These are phyloP conservation scores for Muscicapa striata DNA, from an alignment of 2,797 vertebrate species.

Conservation along the genomic window DNA sequence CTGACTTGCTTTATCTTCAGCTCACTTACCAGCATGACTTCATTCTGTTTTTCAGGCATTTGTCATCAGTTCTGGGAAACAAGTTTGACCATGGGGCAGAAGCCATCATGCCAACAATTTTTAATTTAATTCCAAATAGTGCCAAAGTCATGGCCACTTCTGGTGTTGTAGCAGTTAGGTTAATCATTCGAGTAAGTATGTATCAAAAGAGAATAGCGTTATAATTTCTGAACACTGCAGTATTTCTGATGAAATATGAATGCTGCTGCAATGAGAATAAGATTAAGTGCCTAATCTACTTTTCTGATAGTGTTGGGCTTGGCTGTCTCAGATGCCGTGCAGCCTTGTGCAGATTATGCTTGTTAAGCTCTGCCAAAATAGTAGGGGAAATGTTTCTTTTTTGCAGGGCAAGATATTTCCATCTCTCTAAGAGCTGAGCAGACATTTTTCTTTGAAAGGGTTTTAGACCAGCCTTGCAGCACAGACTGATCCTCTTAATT, in stretches of 20 bases:
- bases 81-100: conserved; percentile 98
- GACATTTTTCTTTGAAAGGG: not conserved
- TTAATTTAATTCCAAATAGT: conserved; percentile 98
- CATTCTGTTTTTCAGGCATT: conserved; percentile 80
- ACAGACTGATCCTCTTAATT: not conserved
- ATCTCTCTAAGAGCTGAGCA: not conserved
- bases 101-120: conserved; percentile 95
- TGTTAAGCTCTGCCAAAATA: not conserved
- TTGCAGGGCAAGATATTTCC: not conserved
- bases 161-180: conserved; percentile 89
- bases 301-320: not conserved
- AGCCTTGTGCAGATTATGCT: not conserved
- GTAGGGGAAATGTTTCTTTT: not conserved
- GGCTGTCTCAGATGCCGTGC: not conserved
- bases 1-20: not conserved
- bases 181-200: conserved; percentile 93
- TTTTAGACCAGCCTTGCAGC: not conserved
- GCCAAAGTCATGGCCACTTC: conserved; percentile 99
- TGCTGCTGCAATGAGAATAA: not conserved
- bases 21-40: conserved; percentile 26
- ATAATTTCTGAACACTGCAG: not conserved
- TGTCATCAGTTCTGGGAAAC: conserved; percentile 91
- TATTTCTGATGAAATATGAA: not conserved
- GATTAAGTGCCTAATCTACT: not conserved
- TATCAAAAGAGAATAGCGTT: not conserved